These are phyloP conservation scores for Nannoperca obscura DNA, from an alignment of 2,797 vertebrate genomes.

Conservation along the genomic window DNA sequence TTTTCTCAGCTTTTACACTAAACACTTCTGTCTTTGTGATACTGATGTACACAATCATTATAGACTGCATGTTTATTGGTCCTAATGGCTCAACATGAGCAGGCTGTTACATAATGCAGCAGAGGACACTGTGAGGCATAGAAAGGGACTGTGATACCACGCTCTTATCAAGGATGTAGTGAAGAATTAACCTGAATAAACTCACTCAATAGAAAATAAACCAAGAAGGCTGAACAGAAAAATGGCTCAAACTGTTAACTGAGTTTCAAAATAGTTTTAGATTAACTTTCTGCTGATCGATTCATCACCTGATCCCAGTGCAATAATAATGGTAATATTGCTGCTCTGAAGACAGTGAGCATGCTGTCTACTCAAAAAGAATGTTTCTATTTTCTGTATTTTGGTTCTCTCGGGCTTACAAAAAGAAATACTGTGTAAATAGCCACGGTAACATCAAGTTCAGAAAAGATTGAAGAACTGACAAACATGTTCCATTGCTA, in stretches of 20 bases:
- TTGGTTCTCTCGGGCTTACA: background rate
- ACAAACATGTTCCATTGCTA: background rate
- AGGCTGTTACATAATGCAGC: constrained; percentile 47
- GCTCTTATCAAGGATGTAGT: constrained; percentile 37
- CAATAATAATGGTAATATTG: background rate
- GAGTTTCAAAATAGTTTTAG: too few species aligned
- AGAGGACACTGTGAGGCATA: constrained; percentile 17
- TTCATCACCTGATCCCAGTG: background rate
- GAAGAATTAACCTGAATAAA: constrained; percentile 57
- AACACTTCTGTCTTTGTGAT: constrained; percentile 10
- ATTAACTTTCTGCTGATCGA: too few species aligned
- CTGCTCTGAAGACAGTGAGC: background rate
- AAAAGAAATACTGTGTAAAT: background rate
- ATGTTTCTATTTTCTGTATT: background rate
- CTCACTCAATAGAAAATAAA: constrained; percentile 23
- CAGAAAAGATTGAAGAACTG: background rate
- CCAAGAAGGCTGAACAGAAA: background rate
- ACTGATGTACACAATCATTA: constrained; percentile 6
- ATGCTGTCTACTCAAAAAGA: background rate
- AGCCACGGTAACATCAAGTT: background rate
- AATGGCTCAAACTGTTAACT: too few species aligned
- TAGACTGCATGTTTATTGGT: background rate
- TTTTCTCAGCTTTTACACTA: background rate
- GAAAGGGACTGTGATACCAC: constrained; percentile 2
- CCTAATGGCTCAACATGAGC: background rate